A percentile compares a stretch with the other conserved stretches of the same genome.
Conservation (phyloP, 2,113 vertebrate genomes). For the Furnarius figulus region DNA sequence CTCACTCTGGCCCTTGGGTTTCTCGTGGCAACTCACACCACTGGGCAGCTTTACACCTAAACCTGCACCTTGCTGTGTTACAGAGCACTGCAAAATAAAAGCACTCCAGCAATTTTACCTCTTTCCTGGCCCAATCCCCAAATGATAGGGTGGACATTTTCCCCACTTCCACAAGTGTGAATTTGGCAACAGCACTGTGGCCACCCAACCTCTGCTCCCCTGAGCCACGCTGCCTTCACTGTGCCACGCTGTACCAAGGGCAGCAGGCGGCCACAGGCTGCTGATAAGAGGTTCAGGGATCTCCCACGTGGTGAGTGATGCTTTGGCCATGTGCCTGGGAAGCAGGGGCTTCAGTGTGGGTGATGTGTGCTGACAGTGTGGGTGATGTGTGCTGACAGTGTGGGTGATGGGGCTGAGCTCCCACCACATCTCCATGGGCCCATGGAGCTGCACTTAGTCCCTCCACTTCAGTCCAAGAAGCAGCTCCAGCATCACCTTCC, state of each 20-base stretch:
- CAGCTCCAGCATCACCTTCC: fast-evolving
- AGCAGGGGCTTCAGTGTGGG: no score
- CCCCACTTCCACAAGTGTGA: not conserved
- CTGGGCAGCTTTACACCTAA: not conserved
- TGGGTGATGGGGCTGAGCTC: not conserved
- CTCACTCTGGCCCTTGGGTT: not conserved
- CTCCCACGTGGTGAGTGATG: not conserved
- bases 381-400: fast-evolving
- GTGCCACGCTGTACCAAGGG: not conserved
- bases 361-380: fast-evolving
- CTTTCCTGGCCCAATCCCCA: not conserved
- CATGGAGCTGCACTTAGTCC: fast-evolving
- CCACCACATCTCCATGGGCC: not conserved
- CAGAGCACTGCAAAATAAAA: not conserved
- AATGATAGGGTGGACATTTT: not conserved
- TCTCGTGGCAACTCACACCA: not conserved
- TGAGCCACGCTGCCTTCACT: fast-evolving
- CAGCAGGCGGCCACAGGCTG: not conserved
- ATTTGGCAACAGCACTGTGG: not conserved
- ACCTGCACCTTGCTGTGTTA: not conserved
- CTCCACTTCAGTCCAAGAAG: not conserved
- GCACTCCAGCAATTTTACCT: not conserved
- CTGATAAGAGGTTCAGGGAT: not conserved
- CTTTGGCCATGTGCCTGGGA: not conserved
- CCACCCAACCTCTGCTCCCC: not conserved